Conservation (phyloP, 2,888 invertebrate species). For the Mythimna albipuncta region DNA sequence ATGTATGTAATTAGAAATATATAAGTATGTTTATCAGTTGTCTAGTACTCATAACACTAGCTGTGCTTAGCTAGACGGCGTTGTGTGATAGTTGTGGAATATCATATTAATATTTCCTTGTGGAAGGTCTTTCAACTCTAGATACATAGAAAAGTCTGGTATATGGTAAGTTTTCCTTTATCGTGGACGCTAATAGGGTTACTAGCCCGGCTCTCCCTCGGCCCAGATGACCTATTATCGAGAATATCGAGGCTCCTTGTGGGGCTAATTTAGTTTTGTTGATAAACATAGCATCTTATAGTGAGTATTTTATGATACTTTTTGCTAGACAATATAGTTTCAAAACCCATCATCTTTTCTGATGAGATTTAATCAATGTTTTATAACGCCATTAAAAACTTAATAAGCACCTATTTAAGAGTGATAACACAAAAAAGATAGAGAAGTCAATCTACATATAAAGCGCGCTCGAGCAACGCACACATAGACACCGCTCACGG, state of each 20-base stretch:
- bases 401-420: too few relatives aligned
- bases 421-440: too few relatives aligned
- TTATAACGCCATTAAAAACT: not conserved
- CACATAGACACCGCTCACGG: too few relatives aligned
- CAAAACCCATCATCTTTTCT: not conserved
- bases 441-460: too few relatives aligned
- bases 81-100: too few relatives aligned
- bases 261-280: constrained; percentile 15
- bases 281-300: not conserved
- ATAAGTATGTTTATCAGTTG: too few relatives aligned
- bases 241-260: constrained; percentile 10
- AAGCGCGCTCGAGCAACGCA: too few relatives aligned
- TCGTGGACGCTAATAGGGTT: constrained; percentile 43
- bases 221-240: constrained; percentile 38
- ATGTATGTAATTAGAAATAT: too few relatives aligned
- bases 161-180: constrained; percentile 44
- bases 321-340: constrained; percentile 2
- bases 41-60: too few relatives aligned
- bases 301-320: not conserved
- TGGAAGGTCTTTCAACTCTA: too few relatives aligned
- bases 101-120: too few relatives aligned
- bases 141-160: not conserved
- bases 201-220: constrained; percentile 8
- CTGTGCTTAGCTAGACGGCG: too few relatives aligned
- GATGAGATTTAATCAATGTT: not conserved